Evolutionary conservation across 2,113 vertebrate genomes (phyloP).

Genomic region (Macquaria ambigua): DNA sequence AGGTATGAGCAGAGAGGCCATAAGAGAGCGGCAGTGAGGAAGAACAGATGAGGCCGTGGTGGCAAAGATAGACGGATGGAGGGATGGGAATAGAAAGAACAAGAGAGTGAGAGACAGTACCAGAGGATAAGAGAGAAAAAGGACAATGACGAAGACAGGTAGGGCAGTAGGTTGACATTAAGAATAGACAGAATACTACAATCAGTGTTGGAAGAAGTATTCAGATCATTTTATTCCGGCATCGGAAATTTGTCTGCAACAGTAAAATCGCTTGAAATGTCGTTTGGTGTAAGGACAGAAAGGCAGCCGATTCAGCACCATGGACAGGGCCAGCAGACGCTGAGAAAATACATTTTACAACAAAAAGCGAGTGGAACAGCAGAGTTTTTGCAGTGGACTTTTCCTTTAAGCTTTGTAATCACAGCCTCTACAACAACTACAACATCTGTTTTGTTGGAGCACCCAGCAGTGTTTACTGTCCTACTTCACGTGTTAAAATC

Average conservation of each 20-base stretch:
- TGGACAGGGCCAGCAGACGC: too few relatives aligned
- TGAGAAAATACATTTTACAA: too few relatives aligned
- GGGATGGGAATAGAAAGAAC: background rate
- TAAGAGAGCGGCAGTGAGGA: conserved; percentile 11
- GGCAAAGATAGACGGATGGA: conserved; percentile 32
- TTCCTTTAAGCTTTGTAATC: background rate
- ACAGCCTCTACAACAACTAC: background rate
- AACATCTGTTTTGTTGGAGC: conserved; percentile 5
- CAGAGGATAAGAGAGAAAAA: background rate
- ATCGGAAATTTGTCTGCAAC: too few relatives aligned
- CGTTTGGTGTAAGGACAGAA: too few relatives aligned
- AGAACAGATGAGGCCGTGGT: conserved; percentile 8
- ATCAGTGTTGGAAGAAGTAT: background rate
- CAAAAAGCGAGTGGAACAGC: background rate
- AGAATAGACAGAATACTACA: background rate
- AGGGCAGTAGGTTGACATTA: background rate
- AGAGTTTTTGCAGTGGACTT: background rate
- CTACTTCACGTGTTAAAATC: conserved; percentile 37
- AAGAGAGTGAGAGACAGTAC: background rate
- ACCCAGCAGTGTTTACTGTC: conserved; percentile 30
- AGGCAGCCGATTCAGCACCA: too few relatives aligned
- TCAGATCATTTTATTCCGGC: background rate
- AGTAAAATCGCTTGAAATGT: too few relatives aligned
- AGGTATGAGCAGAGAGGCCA: conserved; percentile 54
- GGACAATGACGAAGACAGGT: background rate